Percentiles rank a stretch among this genome's conserved stretches.
Conservation (phyloP, 92 coral and sea anemone genomes). For the Actinostola sp. region DNA sequence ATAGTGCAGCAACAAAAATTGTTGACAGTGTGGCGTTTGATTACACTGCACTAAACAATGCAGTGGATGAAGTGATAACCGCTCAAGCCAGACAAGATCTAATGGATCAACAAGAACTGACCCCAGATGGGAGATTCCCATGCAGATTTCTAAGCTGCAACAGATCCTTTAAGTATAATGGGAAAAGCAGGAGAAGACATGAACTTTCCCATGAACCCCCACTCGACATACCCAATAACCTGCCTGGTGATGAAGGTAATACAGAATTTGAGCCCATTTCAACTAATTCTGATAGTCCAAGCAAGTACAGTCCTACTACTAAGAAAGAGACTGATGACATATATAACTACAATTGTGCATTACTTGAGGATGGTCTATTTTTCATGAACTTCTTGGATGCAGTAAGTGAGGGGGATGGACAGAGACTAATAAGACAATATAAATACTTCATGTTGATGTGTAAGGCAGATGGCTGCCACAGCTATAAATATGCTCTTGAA, state of each 20-base stretch:
- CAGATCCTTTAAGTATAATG: conserved; percentile 30
- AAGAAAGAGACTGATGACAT: conserved; percentile 30
- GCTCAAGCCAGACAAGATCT: conserved; percentile 24
- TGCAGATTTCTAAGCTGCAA: conserved; percentile 35
- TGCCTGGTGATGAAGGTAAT: too few species aligned
- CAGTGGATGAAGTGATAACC: conserved; percentile 20
- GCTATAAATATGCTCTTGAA: too few species aligned
- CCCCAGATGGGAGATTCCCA: conserved; percentile 12
- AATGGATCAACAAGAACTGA: conserved; percentile 26
- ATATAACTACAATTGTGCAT: conserved; percentile 22
- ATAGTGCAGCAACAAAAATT: conserved; percentile 27
- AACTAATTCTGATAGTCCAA: too few species aligned
- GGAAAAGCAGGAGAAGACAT: conserved; percentile 36
- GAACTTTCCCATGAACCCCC: conserved; percentile 50
- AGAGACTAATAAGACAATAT: too few species aligned
- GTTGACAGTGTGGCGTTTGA: conserved; percentile 33
- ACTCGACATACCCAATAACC: background rate
- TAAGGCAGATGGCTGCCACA: too few species aligned
- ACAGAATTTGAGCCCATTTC: too few species aligned
- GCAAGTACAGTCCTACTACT: too few species aligned
- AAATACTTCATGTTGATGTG: background rate
- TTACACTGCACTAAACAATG: background rate
- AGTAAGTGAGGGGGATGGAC: too few species aligned
- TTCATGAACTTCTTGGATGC: too few species aligned
- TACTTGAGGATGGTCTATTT: conserved; percentile 25